Percentiles rank a stretch among this genome's conserved stretches.
These are phyloP conservation scores for Agrochola circellaris DNA, from an alignment of 2,888 invertebrate species.

Conservation along the genomic window DNA sequence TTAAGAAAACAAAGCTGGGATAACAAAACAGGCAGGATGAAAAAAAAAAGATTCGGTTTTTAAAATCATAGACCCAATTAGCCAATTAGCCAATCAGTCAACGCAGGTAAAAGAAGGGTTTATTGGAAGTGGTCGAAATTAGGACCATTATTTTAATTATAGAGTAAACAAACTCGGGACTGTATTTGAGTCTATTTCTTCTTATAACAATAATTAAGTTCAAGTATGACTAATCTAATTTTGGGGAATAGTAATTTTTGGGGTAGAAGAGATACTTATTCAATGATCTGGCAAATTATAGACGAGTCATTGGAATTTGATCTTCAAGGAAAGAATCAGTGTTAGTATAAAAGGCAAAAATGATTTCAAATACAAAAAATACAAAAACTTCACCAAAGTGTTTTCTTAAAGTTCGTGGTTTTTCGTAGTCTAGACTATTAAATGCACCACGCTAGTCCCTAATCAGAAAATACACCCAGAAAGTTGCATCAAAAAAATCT, in stretches of 20 bases:
- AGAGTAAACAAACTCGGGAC: constrained; percentile 80
- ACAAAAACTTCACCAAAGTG: no score
- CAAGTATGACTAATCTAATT: constrained; percentile 55
- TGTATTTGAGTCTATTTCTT: constrained; percentile 73
- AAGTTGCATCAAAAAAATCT: background rate
- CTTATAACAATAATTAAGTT: constrained; percentile 50
- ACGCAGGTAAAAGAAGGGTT: constrained; percentile 81
- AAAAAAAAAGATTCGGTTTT: constrained; percentile 63
- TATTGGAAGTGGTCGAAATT: constrained; percentile 84
- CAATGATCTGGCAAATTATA: constrained; percentile 31
- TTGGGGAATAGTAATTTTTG: constrained; percentile 27
- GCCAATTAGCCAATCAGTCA: constrained; percentile 80
- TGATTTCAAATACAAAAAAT: background rate
- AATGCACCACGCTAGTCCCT: background rate
- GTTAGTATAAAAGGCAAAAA: background rate
- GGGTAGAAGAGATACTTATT: constrained; percentile 15
- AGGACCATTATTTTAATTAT: constrained; percentile 88
- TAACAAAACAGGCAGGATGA: constrained; percentile 59
- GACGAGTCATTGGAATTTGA: background rate
- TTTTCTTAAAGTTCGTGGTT: background rate
- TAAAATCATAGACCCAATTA: constrained; percentile 77
- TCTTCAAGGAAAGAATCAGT: constrained; percentile 18
- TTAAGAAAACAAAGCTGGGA: constrained; percentile 78
- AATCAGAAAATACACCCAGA: background rate
- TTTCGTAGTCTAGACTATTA: background rate